phyloP scores from a whole-genome alignment of 2,797 vertebrate genomes.

The Enteromius paludinosus region DNA sequence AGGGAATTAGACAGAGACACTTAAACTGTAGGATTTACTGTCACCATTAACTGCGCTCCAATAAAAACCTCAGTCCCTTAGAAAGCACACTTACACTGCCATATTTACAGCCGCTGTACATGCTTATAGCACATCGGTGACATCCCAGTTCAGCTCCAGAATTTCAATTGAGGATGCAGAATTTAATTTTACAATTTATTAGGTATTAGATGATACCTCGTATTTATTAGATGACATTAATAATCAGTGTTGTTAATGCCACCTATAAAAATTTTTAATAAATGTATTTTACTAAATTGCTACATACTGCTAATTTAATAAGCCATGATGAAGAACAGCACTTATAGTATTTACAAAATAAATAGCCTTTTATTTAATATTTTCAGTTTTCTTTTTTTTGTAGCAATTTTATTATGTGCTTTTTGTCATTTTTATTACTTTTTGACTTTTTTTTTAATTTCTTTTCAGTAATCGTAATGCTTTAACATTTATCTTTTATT shows the following conservation, averaged over 20 bases:
- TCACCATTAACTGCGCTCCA: slow-evolving; percentile 22
- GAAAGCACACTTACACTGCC: neutral
- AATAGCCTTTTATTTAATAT: neutral
- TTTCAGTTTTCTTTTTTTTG: too few relatives aligned
- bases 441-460: neutral
- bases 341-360: neutral
- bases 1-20: slow-evolving; percentile 25
- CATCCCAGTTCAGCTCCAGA: slow-evolving; percentile 5
- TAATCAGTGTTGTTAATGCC: neutral
- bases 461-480: neutral
- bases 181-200: neutral
- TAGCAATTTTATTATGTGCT: neutral
- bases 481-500: neutral
- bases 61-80: slow-evolving; percentile 1
- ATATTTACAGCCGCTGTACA: neutral
- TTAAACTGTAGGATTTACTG: slow-evolving; percentile 39
- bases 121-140: neutral
- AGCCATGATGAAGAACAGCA: neutral
- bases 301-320: neutral
- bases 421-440: neutral
- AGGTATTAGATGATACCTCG: neutral
- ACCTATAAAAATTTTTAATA: neutral
- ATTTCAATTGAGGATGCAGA: neutral
- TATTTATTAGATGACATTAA: neutral
- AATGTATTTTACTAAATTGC: neutral